Evolutionary conservation across 2,888 invertebrate species (phyloP).

Genomic region (Pelosia muscerda): DNA sequence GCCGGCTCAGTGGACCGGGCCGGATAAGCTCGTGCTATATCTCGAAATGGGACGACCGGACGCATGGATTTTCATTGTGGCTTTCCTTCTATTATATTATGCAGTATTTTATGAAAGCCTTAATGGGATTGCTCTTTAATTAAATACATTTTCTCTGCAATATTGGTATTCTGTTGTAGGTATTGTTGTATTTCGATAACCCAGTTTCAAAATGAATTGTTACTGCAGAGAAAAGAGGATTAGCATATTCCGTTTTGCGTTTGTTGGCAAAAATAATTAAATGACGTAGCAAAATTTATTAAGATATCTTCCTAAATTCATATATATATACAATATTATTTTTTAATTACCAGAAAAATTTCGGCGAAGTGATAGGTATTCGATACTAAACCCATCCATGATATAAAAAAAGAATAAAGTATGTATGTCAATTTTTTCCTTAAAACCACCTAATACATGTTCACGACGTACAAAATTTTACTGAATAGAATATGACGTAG

Average conservation of each 20-base stretch:
- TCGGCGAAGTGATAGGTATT: no score
- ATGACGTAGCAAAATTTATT: background rate
- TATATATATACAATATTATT: no score
- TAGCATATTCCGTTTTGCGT: no score
- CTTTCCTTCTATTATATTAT: constrained; percentile 25
- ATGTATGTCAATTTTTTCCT: no score
- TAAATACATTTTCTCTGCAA: constrained; percentile 6
- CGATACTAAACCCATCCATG: no score
- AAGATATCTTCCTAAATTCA: no score
- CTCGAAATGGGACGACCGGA: constrained; percentile 51
- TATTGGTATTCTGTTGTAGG: background rate
- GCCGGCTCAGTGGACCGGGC: constrained; percentile 45
- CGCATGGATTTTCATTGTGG: constrained; percentile 18
- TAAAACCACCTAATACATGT: no score
- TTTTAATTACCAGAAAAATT: no score
- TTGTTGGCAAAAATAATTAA: background rate
- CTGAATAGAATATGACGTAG: no score
- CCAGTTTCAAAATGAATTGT: background rate
- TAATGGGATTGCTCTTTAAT: constrained; percentile 36
- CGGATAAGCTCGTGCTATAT: constrained; percentile 54
- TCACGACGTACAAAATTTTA: no score
- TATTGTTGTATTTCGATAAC: background rate
- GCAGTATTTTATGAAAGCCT: constrained; percentile 22
- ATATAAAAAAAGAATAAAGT: no score
- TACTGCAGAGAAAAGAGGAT: no score